Evolutionary conservation across 2,113 vertebrate genomes (phyloP), one percentile per base, ranked within the genome.

Genomic region (Motacilla alba): DNA sequence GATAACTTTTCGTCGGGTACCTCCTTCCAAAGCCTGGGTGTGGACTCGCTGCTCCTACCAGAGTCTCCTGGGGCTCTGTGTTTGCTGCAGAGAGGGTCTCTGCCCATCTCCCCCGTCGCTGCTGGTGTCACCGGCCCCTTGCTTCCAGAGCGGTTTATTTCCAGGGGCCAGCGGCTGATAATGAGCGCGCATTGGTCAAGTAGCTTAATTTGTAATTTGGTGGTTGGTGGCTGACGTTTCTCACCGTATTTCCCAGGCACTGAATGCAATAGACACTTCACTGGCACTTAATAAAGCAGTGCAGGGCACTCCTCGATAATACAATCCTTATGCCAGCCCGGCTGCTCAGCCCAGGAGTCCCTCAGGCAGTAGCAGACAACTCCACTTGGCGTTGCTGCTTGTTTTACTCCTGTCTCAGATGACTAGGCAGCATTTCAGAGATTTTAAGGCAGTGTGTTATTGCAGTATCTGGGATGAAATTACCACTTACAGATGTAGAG

Each of bases 211-310:
- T 58, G 79, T 81, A 83, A 74, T 87, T 96, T 92, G 83, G 68
- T 82, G 91, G 81, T 39, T 93, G 94, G 68, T 63, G 80, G 56
- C 21, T 89, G 87, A 55, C 6, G 2, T 84, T 95, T 50, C 64
- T 77, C 72, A 14, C 41, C 7, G 81, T 73, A 44, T 97, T 97
- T 93, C 69, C 69, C 80, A 95, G 93, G 95, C 94, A 47, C 30
- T 22, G 75, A 96, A 77, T 90, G 67, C 93, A 93, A 58, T 49
- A 92, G 94, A 90, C 83, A 31, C 97, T 97, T 98, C 81, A 75
- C 70, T 95, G 95, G 95, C 92, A 95, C 95, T 97, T 97, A 97
- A 97, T 98, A 97, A 97, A 97, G 96, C 96, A 81, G 83, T 11
- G 46, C 62, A 87, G 94, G 89, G 81, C 88, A 75, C 95, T 96